phyloP scores from a whole-genome alignment of 2,797 vertebrate species.

The Trachurus trachurus region DNA sequence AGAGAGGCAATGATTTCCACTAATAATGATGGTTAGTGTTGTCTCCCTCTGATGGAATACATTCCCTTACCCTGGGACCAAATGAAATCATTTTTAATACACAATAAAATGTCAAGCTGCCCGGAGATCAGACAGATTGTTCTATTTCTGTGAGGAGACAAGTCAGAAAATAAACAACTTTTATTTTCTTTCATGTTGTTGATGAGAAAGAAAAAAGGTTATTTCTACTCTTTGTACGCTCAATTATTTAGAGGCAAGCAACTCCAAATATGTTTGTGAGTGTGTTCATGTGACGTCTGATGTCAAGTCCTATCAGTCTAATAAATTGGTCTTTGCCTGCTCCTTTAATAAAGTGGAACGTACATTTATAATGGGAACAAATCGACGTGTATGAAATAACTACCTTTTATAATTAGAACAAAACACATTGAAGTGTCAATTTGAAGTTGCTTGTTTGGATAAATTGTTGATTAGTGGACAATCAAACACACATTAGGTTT shows the following conservation, averaged over 20 bases:
- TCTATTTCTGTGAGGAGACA: conserved; percentile 2
- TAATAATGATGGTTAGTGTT: background rate
- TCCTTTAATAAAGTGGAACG: conserved; percentile 6
- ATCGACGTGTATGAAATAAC: background rate
- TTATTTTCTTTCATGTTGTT: conserved; percentile 1
- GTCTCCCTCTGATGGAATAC: background rate
- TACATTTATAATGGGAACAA: conserved; percentile 17
- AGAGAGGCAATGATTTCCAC: background rate
- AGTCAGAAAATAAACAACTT: background rate
- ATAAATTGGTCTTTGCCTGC: conserved; percentile 2
- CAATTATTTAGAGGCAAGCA: conserved; percentile 22
- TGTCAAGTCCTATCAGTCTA: conserved; percentile 15
- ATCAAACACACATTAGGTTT: conserved; percentile 7
- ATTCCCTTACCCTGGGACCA: background rate
- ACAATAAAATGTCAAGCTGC: background rate
- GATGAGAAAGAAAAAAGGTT: conserved; percentile 15
- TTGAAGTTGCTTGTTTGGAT: conserved; percentile 9
- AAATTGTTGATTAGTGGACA: background rate
- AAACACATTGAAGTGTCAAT: conserved; percentile 9
- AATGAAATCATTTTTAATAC: background rate
- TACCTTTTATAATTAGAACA: background rate
- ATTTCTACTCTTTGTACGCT: conserved; percentile 21
- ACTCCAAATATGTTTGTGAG: conserved; percentile 5
- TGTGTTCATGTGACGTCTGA: conserved; percentile 1
- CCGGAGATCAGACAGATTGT: background rate